These are phyloP conservation scores for Yponomeuta sedellus DNA, from an alignment of 2,888 invertebrate species.

Conservation along the genomic window DNA sequence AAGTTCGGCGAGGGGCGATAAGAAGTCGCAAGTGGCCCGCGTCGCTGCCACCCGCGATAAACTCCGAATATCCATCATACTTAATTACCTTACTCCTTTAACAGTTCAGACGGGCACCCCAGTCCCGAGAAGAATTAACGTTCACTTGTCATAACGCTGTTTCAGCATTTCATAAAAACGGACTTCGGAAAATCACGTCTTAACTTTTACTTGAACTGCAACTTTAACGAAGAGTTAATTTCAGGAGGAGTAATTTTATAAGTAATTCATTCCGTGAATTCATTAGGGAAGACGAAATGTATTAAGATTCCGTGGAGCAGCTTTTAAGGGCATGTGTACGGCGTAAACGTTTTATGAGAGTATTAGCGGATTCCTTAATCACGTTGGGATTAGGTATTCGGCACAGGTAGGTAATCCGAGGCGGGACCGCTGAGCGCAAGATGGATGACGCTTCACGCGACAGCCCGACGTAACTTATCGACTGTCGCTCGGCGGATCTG, in stretches of 20 bases:
- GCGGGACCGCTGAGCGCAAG: constrained; percentile 16
- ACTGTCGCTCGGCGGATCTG: constrained; percentile 9
- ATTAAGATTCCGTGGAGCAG: not conserved
- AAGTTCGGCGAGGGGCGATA: not conserved
- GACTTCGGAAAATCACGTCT: constrained; percentile 13
- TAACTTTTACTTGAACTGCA: constrained; percentile 7
- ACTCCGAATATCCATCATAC: constrained; percentile 69
- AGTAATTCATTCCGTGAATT: constrained; percentile 2
- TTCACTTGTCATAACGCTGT: constrained; percentile 51
- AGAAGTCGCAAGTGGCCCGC: constrained; percentile 48
- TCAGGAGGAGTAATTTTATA: not conserved
- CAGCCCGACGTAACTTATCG: constrained; percentile 22
- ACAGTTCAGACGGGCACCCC: constrained; percentile 12
- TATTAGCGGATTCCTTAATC: constrained; percentile 23
- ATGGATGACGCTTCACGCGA: constrained; percentile 23
- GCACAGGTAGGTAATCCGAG: constrained; percentile 21
- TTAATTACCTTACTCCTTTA: constrained; percentile 67
- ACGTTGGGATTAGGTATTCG: constrained; percentile 22
- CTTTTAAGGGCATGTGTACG: not conserved
- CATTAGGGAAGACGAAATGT: not conserved
- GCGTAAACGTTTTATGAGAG: constrained; percentile 23
- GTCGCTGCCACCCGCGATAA: constrained; percentile 58
- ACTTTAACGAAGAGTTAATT: constrained; percentile 12
- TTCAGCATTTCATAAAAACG: constrained; percentile 37
- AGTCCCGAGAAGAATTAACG: constrained; percentile 48